A percentile compares a stretch with the other conserved stretches of the same genome.
Evolutionary conservation across 2,888 invertebrate genomes (phyloP).

Genomic region (Rhabditoides inermis): DNA sequence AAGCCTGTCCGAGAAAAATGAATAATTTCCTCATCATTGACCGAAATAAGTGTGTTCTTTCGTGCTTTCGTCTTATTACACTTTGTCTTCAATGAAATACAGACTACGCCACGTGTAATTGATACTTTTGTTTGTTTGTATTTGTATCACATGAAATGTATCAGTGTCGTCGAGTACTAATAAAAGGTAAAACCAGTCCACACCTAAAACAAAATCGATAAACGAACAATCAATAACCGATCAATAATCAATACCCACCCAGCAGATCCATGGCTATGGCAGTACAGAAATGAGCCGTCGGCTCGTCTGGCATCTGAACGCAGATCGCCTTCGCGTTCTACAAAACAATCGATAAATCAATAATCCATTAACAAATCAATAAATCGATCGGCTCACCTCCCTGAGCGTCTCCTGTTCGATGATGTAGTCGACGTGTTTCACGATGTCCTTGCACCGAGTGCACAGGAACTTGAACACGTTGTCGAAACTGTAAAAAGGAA

Average conservation of each 20-base stretch:
- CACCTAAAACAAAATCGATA: no score
- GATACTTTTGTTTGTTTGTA: neutral
- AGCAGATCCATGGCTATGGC: no score
- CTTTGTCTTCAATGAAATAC: neutral
- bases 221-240: no score
- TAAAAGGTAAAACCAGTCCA: no score
- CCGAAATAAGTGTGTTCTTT: no score
- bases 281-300: no score
- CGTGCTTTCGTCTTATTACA: neutral
- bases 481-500: neutral
- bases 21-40: no score
- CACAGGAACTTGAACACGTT: conserved; percentile 7
- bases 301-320: no score
- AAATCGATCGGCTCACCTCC: conserved; percentile 13
- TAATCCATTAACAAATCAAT: conserved; percentile 12
- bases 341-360: neutral
- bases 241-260: no score
- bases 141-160: neutral
- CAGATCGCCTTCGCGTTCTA: neutral
- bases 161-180: no score
- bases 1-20: no score
- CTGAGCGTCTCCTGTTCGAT: conserved; percentile 6
- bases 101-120: neutral
- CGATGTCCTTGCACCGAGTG: conserved; percentile 6
- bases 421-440: conserved; percentile 1